phyloP scores from a whole-genome alignment of 2,113 vertebrate genomes.

The Dolichotis patagonum region DNA sequence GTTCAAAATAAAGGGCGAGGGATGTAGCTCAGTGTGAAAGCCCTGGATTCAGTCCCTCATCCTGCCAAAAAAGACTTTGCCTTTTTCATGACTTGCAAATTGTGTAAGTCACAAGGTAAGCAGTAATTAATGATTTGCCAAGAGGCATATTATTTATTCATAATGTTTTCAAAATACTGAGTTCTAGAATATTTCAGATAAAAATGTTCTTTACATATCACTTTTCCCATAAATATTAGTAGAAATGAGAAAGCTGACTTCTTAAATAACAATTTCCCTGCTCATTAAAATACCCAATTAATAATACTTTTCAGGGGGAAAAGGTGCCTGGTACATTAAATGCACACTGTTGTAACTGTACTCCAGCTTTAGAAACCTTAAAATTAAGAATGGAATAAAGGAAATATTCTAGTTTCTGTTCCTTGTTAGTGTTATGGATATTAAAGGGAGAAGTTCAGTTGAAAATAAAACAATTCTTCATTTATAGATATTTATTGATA shows the following conservation, averaged over 20 bases:
- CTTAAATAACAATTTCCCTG: background rate
- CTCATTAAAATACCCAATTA: background rate
- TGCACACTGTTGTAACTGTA: background rate
- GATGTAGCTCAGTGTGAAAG: background rate
- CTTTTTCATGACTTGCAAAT: background rate
- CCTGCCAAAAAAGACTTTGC: background rate
- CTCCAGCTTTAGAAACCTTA: background rate
- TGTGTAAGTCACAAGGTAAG: background rate
- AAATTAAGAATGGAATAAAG: background rate
- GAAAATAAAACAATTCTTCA: slow-evolving; percentile 48
- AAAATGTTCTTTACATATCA: background rate
- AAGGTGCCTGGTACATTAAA: background rate
- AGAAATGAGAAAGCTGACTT: background rate
- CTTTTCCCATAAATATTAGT: background rate
- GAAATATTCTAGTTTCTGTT: background rate
- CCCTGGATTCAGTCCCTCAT: background rate
- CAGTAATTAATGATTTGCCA: background rate
- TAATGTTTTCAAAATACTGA: slow-evolving; percentile 5
- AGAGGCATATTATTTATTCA: background rate
- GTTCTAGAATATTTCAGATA: slow-evolving; percentile 35
- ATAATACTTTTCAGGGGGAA: background rate
- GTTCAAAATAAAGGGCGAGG: background rate
- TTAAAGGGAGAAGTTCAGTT: background rate
- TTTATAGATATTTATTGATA: slow-evolving; percentile 98
- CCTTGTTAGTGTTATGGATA: background rate